Conservation (phyloP, 2,113 vertebrate genomes). For the Prolemur simus region DNA sequence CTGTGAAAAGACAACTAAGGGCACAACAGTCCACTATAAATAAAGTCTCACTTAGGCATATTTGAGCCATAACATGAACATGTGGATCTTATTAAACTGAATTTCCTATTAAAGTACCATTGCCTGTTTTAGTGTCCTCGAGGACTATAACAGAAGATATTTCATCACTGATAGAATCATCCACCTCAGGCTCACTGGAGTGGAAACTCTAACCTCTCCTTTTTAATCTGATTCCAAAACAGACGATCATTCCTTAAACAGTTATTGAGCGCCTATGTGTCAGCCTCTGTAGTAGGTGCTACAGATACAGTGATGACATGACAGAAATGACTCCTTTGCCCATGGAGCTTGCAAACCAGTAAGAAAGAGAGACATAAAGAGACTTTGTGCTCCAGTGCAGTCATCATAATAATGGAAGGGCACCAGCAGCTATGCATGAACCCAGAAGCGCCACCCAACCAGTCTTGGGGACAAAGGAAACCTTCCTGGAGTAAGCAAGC, state of each 20-base stretch:
- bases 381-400: neutral
- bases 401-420: neutral
- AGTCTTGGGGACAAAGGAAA: neutral
- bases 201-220: neutral
- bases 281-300: neutral
- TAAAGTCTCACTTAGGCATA: neutral
- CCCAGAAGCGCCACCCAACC: neutral
- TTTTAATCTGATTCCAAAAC: neutral
- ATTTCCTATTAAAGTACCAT: neutral
- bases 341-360: neutral
- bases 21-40: neutral
- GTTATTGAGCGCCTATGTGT: neutral
- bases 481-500: neutral
- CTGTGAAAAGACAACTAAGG: slow-evolving; percentile 6
- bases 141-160: neutral
- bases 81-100: neutral
- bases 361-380: neutral
- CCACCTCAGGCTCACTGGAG: neutral
- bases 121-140: neutral
- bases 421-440: neutral
- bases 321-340: neutral
- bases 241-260: neutral
- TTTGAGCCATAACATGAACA: neutral
- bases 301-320: neutral
- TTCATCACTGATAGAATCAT: neutral